Evolutionary conservation across 2,888 invertebrate genomes (phyloP).

Genomic region (Flabesymbios commensalis): DNA sequence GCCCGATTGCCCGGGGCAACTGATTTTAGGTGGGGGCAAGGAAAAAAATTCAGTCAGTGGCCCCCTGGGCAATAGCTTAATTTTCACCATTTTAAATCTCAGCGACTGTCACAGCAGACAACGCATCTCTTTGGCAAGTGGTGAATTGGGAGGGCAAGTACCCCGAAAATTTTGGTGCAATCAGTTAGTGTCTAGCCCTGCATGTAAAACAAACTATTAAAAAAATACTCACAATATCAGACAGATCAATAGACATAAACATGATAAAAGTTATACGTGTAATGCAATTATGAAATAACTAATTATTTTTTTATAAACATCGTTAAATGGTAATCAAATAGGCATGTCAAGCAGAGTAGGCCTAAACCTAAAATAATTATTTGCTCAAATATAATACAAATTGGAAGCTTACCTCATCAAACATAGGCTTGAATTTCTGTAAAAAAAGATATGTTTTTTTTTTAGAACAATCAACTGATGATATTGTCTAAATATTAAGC

Average conservation of each 20-base stretch:
- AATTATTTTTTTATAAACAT: neutral
- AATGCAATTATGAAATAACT: neutral
- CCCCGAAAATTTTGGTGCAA: slow-evolving; percentile 50
- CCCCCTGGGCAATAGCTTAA: too few species aligned
- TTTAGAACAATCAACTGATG: too few species aligned
- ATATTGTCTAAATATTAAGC: too few species aligned
- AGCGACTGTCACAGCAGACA: too few species aligned
- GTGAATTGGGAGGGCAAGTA: slow-evolving; percentile 42
- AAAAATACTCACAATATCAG: too few species aligned
- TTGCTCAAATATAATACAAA: neutral
- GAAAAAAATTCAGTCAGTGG: too few species aligned
- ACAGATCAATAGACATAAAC: neutral
- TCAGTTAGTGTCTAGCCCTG: slow-evolving; percentile 52
- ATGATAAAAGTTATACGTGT: neutral
- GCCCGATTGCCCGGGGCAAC: too few species aligned
- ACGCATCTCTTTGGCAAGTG: too few species aligned
- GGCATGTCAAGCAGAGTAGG: neutral
- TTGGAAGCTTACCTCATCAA: slow-evolving; percentile 36
- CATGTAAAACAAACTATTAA: too few species aligned
- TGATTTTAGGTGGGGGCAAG: too few species aligned
- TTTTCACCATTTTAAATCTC: too few species aligned
- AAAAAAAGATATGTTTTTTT: too few species aligned
- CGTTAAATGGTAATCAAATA: neutral
- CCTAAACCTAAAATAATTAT: neutral
- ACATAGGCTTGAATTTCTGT: slow-evolving; percentile 48